Base-by-base conservation (phyloP, 2,888 invertebrate species). In the Acrobasis repandana region DNA sequence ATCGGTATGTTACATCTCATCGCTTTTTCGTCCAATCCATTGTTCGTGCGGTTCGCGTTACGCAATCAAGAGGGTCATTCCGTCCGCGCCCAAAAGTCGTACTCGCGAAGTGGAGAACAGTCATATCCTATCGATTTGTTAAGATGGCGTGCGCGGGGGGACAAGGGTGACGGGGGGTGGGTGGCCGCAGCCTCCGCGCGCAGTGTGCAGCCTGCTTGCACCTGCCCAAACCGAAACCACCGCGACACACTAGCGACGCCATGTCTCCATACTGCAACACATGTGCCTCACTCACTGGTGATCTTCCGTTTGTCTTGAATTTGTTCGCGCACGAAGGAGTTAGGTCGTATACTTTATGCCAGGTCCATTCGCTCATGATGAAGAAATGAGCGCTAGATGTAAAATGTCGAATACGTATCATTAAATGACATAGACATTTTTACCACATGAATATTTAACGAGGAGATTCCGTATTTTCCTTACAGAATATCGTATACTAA, bases 121-220 rank as follows among this genome's bases (percentile, higher is more conserved):
- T 93, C 92, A 92, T 92, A 93, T 93, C 91, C 92, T 93, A 93
- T 93, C 93, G 93, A 93, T 93, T 93, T 92, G 93, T 93, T 92
- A 93, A 93, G 93, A 93, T 90, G 92, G 91, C 88, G 89, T 82
- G 79, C 82, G 85, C 83, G 78, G 77, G 73, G 71, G 78, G 71
- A 75, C 67, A 69, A 69, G 74, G 69, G 77, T 66, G 74, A 69
- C 72, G 75, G 77, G 73, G 77, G 72, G 77, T 80, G 80, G 81
- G 79, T 83, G 82, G 81, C 82, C 82, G 82, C 86, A 86, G 85
- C 85, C 88, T 88, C 86, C 86, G 80, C 75, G 72, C 85, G 88
- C 90, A 87, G 79, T 87, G 83, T 90, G 90, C 91, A 90, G 82
- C 85, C 80, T 79, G 79, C 86, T 83, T 89, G 89, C 90, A 90